Percentiles rank a stretch among this genome's conserved stretches.
Evolutionary conservation across 2,797 vertebrate species (phyloP).

Genomic region (Heterohyrax brucei): DNA sequence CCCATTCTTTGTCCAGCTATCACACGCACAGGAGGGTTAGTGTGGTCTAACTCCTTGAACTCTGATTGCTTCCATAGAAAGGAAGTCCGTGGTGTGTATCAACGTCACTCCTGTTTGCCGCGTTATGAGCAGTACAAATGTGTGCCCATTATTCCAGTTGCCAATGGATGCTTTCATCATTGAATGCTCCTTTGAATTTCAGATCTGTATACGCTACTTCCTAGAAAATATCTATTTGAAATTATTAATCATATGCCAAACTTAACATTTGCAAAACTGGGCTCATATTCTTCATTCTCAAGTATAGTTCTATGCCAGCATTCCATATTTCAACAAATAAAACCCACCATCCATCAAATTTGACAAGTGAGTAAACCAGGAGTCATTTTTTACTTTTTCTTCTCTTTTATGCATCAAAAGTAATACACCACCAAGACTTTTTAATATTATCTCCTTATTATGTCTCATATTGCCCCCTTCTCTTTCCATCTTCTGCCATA

Average conservation of each 20-base stretch:
- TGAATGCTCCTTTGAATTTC: not conserved
- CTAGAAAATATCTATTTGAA: not conserved
- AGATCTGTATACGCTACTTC: not conserved
- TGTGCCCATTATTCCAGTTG: not conserved
- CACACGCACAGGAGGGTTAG: not conserved
- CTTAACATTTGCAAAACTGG: not conserved
- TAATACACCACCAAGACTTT: not conserved
- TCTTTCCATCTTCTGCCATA: not conserved
- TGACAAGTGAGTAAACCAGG: not conserved
- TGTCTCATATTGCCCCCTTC: not conserved
- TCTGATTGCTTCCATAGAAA: not conserved
- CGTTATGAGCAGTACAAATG: no score
- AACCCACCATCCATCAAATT: not conserved
- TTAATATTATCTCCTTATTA: not conserved
- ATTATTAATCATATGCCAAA: not conserved
- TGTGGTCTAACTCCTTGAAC: not conserved
- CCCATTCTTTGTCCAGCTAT: no score
- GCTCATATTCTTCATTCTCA: not conserved
- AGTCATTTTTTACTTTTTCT: not conserved
- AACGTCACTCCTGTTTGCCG: not conserved
- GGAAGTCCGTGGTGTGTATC: accelerated
- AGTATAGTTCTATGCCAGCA: not conserved
- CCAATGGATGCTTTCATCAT: not conserved
- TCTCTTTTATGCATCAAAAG: not conserved
- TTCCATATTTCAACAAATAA: not conserved